Evolutionary conservation across 2,888 invertebrate genomes (phyloP), one percentile per base, ranked within the genome.

Genomic region (Drosophila barbarae): DNA sequence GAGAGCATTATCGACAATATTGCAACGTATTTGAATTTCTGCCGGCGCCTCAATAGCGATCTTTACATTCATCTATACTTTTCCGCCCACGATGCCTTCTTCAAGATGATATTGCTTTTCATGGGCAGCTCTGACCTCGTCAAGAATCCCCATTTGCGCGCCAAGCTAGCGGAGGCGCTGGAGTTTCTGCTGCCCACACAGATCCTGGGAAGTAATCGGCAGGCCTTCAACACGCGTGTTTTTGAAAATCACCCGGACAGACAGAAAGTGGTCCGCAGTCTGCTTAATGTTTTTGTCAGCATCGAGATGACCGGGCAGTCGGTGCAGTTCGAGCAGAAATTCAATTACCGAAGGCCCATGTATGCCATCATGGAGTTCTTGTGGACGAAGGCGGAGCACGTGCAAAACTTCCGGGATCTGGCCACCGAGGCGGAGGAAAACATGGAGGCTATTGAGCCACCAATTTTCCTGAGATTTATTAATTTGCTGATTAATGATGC

Each of bases 401-500:
- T 93, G 69, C 90, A 93, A 41, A 93, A 93, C 76, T 95, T 98
- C 85, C 94, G 97, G 71, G 89, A 90, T 28, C 90, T 98, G 73
- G 96, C 97, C 0, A 89, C 90, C 64, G 93, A 94, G 77, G 98
- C 98, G 0, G 95, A 97, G 88, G 88, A 90, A 10, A 95, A 95
- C 85, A 97, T 98, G 92, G 97, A 98, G 86, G 95, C 95, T 1
- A 94, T 95, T 2, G 93, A 94, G 70, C 96, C 98, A 6, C 98
- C 98, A 1, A 88, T 98, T 66, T 99, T 98, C 90, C 91, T 99
- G 46, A 93, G 98, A 49, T 99, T 99, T 87, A 94, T 98, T 36
- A 99, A 99, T 91, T 92, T 99, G 71, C 91, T 99, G 15, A 98
- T 99, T 89, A 99, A 99, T 87, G 99, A 99, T 90, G 98, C 98